phyloP scores from a whole-genome alignment of 1,140 invertebrate genomes.

The Listronotus bonariensis region DNA sequence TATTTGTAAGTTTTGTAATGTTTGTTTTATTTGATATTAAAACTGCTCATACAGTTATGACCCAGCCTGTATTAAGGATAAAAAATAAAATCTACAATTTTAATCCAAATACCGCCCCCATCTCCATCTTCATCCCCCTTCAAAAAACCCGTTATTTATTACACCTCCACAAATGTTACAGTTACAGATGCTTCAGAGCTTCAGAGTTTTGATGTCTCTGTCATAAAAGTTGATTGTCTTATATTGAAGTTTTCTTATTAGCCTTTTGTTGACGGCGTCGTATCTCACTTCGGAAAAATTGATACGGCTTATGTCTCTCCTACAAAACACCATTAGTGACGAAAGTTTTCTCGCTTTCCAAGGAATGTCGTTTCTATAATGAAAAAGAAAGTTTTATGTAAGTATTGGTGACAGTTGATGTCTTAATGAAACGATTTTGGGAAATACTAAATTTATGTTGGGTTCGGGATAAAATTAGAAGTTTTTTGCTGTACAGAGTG shows the following conservation, averaged over 20 bases:
- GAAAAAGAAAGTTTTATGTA: conserved; percentile 23
- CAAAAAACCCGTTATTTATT: conserved; percentile 30
- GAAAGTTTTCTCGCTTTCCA: conserved; percentile 16
- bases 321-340: conserved; percentile 30
- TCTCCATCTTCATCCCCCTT: conserved; percentile 20
- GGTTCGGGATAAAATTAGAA: no score
- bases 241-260: conserved; percentile 53
- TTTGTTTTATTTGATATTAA: no score
- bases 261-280: conserved; percentile 46
- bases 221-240: conserved; percentile 52
- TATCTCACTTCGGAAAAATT: conserved; percentile 43
- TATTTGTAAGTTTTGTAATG: no score
- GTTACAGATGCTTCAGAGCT: conserved; percentile 33
- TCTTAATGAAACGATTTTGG: conserved; percentile 12
- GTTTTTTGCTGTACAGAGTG: no score
- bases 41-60: no score
- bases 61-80: no score
- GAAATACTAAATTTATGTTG: no score
- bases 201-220: conserved; percentile 51
- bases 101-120: no score
- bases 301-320: conserved; percentile 41
- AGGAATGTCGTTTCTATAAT: conserved; percentile 10
- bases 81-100: no score
- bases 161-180: conserved; percentile 26
- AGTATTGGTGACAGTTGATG: conserved; percentile 15